Percentiles rank a stretch among this genome's conserved stretches.
Conservation (phyloP, 2,113 vertebrate species). For the Noturus placidus region DNA sequence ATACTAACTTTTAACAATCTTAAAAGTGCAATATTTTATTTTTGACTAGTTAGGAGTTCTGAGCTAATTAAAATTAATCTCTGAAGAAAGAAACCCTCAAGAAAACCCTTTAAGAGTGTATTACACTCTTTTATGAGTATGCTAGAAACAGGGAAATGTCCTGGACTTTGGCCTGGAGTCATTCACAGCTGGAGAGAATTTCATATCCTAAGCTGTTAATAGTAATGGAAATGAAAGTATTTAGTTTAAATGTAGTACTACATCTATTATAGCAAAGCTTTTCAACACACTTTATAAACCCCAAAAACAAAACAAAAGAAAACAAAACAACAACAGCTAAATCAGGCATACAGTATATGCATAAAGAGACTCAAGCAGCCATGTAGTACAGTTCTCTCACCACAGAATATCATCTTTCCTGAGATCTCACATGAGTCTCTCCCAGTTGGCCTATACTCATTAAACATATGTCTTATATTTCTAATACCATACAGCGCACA, state of each 20-base stretch:
- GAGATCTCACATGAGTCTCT: conserved; percentile 28
- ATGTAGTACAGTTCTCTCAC: neutral
- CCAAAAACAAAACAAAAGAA: neutral
- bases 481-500: conserved; percentile 69
- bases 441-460: conserved; percentile 67
- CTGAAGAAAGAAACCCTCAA: neutral
- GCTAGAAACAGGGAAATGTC: neutral
- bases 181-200: neutral
- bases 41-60: neutral
- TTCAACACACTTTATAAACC: neutral
- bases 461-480: conserved; percentile 78
- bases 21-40: neutral
- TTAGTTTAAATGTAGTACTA: neutral
- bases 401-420: neutral
- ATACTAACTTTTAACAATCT: neutral
- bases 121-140: conserved; percentile 9
- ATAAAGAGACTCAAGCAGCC: neutral
- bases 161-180: neutral
- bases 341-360: neutral
- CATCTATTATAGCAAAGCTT: neutral
- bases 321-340: neutral
- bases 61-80: neutral
- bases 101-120: neutral
- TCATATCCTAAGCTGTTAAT: neutral
- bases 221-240: neutral